Base-by-base conservation (phyloP, 2,797 vertebrate species). In the Apogon talboti region DNA sequence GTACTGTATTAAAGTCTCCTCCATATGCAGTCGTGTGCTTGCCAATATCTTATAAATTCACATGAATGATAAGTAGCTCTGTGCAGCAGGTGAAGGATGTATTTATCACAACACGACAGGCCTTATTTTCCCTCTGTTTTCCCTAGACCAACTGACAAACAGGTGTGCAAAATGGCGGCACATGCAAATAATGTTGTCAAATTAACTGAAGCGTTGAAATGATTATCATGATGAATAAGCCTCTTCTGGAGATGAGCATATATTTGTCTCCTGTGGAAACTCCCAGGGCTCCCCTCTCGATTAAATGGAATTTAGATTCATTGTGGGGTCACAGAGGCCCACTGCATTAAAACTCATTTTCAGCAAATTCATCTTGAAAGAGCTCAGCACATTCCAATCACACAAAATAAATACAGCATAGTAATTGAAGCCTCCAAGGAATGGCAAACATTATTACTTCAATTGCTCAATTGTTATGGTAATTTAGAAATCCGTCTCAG, bases 391-490 rank as follows among this genome's bases (percentile, higher is more conserved):
- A 83, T 88, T 89, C 83, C 82, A 89, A 86, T 92, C 88, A 84
- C 72, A 85, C 73, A 87, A 89, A 89, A 92, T 91, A 92, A 92
- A 90, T 87, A 91, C 84, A 63, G 60, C 49, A 35, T 56, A 37
- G 60, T 92, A 91, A 92, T 90, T 91, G 82, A 85, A 70, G 83
- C 70, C 81, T 85, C 79, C 63, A 28, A 87, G 86, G 74, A 87
- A 84, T 66, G 71, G 77, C 86, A 90, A 86, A 82, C 74, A 75
- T 90, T 88, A 87, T 88, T 87, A 86, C 83, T 89, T 57, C 60
- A 76, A 84, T 89, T 87, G 83, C 78, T 87, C 65, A 79, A 89
- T 90, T 90, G 85, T 92, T 92, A 89, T 92, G 87, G 71, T 92
- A 90, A 93, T 93, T 88, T 78, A 62, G 70, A 62, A 79, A 84